Base-by-base conservation (phyloP, 2,113 vertebrate species). In the Misgurnus anguillicaudatus region DNA sequence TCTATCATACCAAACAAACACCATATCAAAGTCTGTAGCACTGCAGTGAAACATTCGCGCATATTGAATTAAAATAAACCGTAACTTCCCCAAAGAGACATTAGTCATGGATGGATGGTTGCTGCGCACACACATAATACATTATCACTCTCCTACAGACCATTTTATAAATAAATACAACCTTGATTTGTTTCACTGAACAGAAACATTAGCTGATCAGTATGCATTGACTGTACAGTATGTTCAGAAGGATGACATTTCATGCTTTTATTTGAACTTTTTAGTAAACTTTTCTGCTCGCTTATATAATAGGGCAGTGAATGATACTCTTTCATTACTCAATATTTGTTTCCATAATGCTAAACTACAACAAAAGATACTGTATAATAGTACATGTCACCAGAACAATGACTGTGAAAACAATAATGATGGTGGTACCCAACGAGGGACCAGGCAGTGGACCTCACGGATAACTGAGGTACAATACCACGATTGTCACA, bases 321-420 rank as follows among this genome's bases (percentile, higher is more conserved):
- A 31, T 31, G 45, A 47, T 11, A 10, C 11, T 47, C 42, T 45
- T 45, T 45, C 6, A 6, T 45, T 45, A 8, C 42, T 45, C 42
- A 31, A 31, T 31, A 31, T 31, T 31, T 31, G 24, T 7, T 7
- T 10, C 42, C 10, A 2, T 45, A 45, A 72, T 53, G 10, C 36
- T 39, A 55, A 14, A 57, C 14, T 51, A 16, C 5, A 36, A 19
- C 17, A 19, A 7, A 19, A 57, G n/a, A n/a, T 4, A 61, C 55
- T 10, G 7, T 19, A 74, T 62, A 74, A 61, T 62, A 62, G 41
- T 42, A 57, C 19, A 48, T 74, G 36, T 72, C 69, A 58, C 55
- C 17, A 71, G 21, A 36, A 51, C 67, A 14, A 14, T n/a, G 38
- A 65, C 38, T 4, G 3, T 65, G 61, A 39, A 74, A 74, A 36